These are phyloP conservation scores for Rhingia campestris DNA, from an alignment of 2,888 invertebrate species.

Conservation along the genomic window DNA sequence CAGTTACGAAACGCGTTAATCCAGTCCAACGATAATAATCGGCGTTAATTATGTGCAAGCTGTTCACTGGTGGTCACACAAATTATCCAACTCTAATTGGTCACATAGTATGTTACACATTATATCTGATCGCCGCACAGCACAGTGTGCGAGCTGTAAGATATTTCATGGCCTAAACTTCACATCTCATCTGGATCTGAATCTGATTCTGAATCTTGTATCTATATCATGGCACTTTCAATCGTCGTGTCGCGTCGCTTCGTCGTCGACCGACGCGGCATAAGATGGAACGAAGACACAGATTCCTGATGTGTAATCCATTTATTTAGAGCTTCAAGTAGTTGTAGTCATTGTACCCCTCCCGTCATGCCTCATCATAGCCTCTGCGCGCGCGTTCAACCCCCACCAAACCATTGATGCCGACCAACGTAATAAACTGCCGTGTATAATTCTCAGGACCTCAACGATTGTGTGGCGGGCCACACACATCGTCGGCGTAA, in stretches of 20 bases:
- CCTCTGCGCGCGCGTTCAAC: neutral
- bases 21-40: conserved; percentile 54
- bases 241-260: conserved; percentile 19
- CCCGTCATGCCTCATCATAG: conserved; percentile 1
- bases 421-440: conserved; percentile 43
- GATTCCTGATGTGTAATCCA: conserved; percentile 64
- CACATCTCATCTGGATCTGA: conserved; percentile 35
- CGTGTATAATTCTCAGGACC: conserved; percentile 63
- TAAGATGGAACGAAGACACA: conserved; percentile 65
- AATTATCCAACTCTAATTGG: conserved; percentile 72
- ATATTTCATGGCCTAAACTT: conserved; percentile 32
- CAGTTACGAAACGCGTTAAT: conserved; percentile 59
- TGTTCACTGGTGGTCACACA: conserved; percentile 68
- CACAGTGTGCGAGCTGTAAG: conserved; percentile 22
- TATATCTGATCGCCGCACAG: conserved; percentile 32
- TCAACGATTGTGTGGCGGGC: conserved; percentile 60
- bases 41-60: conserved; percentile 63
- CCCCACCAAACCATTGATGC: conserved; percentile 24
- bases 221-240: conserved; percentile 28
- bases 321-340: conserved; percentile 49
- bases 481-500: conserved; percentile 70
- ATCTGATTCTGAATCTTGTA: neutral
- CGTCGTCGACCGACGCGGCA: neutral
- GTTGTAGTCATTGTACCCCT: conserved; percentile 47
- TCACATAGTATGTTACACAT: conserved; percentile 63